Evolutionary conservation across 92 coral and sea anemone species (phyloP).

Genomic region (Bergia sp.): DNA sequence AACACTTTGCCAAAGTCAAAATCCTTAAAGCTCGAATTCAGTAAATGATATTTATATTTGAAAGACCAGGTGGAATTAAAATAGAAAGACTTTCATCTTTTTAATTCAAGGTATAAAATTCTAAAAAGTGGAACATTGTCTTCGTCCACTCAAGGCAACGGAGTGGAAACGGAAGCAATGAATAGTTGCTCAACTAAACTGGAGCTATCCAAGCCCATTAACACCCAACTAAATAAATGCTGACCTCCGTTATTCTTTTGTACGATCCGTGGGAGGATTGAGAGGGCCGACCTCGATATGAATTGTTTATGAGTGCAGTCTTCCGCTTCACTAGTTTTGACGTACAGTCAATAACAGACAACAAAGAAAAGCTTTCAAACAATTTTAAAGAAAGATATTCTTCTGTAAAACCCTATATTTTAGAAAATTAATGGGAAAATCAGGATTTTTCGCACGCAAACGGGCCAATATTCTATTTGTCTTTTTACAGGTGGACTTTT

Average conservation of each 20-base stretch:
- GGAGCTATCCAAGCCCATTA: not conserved
- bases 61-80: too few species aligned
- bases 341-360: not conserved
- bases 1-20: too few species aligned
- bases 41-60: too few species aligned
- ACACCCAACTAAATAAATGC: not conserved
- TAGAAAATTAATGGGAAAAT: not conserved
- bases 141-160: not conserved
- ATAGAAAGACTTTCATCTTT: too few species aligned
- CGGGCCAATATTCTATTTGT: too few species aligned
- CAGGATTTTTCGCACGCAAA: too few species aligned
- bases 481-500: too few species aligned
- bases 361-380: not conserved
- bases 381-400: not conserved
- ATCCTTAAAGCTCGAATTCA: not conserved
- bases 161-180: not conserved
- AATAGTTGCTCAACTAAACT: not conserved
- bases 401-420: not conserved
- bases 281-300: not conserved
- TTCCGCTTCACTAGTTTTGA: not conserved
- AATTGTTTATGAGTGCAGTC: not conserved
- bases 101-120: too few species aligned
- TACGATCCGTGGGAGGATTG: not conserved
- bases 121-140: not conserved
- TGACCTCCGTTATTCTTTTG: constrained; percentile 16